These are phyloP conservation scores for Amphilophus citrinellus DNA, from an alignment of 2,113 vertebrate genomes.

Conservation along the genomic window DNA sequence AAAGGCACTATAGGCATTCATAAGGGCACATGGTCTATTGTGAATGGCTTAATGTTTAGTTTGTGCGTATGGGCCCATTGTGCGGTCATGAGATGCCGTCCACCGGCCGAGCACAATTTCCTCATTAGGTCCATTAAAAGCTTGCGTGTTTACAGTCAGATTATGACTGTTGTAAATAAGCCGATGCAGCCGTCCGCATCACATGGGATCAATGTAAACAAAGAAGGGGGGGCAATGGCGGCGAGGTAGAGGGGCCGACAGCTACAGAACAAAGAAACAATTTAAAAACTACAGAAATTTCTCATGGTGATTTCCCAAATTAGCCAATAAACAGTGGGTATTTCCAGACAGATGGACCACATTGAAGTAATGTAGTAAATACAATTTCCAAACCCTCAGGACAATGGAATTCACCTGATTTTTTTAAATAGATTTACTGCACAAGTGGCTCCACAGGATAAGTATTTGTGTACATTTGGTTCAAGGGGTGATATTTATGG, in stretches of 20 bases:
- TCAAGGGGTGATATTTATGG: constrained; percentile 50
- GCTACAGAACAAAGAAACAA: constrained; percentile 24
- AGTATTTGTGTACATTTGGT: constrained; percentile 34
- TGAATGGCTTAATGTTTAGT: constrained; percentile 69
- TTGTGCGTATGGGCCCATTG: constrained; percentile 59
- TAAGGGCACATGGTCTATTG: constrained; percentile 69
- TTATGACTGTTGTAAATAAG: constrained; percentile 75
- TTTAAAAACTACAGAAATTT: neutral
- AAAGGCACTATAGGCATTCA: constrained; percentile 62
- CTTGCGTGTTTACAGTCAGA: constrained; percentile 71
- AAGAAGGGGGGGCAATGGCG: neutral
- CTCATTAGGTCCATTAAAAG: constrained; percentile 69
- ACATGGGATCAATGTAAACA: constrained; percentile 62
- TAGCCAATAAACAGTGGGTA: neutral
- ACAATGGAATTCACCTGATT: constrained; percentile 19
- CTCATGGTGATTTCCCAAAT: constrained; percentile 40
- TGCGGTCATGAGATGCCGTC: constrained; percentile 64
- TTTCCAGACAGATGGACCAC: constrained; percentile 33
- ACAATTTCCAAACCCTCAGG: neutral
- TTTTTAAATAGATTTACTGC: constrained; percentile 1
- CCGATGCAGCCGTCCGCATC: constrained; percentile 60
- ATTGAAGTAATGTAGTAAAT: constrained; percentile 10
- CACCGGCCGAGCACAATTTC: constrained; percentile 47
- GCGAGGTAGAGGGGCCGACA: neutral
- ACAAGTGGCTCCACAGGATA: constrained; percentile 16